Evolutionary conservation across 2,888 invertebrate genomes (phyloP), one percentile per base, ranked within the genome.

Genomic region (Micropterix aruncella): DNA sequence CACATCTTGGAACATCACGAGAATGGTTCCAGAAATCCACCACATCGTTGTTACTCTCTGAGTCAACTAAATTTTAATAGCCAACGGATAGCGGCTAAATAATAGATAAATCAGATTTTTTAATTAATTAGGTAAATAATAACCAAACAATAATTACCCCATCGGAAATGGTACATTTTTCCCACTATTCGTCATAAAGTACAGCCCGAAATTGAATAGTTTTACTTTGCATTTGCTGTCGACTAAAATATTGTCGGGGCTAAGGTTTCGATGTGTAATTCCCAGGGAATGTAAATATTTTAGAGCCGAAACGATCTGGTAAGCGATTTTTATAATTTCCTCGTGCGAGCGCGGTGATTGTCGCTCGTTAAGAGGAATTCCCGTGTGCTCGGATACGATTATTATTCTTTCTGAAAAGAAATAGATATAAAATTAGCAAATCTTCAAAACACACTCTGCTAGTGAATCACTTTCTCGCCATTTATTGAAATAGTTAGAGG

Each of bases 191-290:
- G 94, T 93, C 86, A 95, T 91, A 54, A 86, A 80, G 62, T 84
- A 91, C 52, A 95, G 65, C n/a, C 95, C 96, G 71, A 88, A 95
- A 63, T 93, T 91, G 54, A 89, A 90, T 27, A 97, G 61, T 59
- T 94, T 92, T 0, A 89, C 81, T 57, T 79, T 73, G 37, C 80
- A 79, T 56, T 76, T 67, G 39, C 69, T 69, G 57, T 87, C 83
- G 36, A 93, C 58, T 12, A 92, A 66, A 53, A 96, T 82, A 62
- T 90, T 91, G 53, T 87, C 84, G 42, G 85, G 80, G 46, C 84
- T 79, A 46, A 96, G 65, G 58, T 85, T 87, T 51, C 89, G 78
- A 57, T 89, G 86, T 2, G 83, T 79, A 44, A 95, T 75, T 44
- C 79, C 77, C 50, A 79, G 70, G 3, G 68, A 56, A 58, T 93